A percentile compares a stretch with the other conserved stretches of the same genome.
Evolutionary conservation across 2,888 invertebrate species (phyloP).

Genomic region (Tenthredo scrophulariae): DNA sequence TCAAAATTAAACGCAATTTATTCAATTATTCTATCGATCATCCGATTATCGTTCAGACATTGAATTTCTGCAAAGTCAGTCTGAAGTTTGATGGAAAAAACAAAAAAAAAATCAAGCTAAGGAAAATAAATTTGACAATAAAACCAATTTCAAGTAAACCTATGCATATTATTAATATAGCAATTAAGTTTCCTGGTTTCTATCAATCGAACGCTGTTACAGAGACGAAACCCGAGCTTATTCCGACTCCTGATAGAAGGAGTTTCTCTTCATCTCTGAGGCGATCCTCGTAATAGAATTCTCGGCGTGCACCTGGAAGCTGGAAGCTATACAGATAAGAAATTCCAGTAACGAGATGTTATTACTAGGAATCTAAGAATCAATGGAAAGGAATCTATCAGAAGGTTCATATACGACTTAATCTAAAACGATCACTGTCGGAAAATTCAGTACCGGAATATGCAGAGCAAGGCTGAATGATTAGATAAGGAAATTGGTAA

Average conservation of each 20-base stretch:
- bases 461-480: background rate
- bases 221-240: background rate
- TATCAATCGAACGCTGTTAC: slow-evolving; percentile 7
- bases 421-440: background rate
- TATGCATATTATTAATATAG: background rate
- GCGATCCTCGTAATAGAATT: slow-evolving; percentile 24
- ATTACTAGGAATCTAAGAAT: background rate
- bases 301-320: slow-evolving; percentile 11
- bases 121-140: background rate
- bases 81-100: background rate
- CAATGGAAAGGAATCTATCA: background rate
- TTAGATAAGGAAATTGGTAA: background rate
- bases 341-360: slow-evolving; percentile 12
- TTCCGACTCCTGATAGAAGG: slow-evolving; percentile 5
- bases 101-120: background rate
- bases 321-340: background rate
- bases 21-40: slow-evolving; percentile 5
- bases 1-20: slow-evolving; percentile 5
- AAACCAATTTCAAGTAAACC: background rate
- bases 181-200: background rate
- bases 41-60: background rate
- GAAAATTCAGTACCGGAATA: background rate
- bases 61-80: background rate
- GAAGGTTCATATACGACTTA: background rate
- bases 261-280: slow-evolving; percentile 27